Evolutionary conservation across 1,140 invertebrate species (phyloP).

Genomic region (Paraescarpia echinospica): DNA sequence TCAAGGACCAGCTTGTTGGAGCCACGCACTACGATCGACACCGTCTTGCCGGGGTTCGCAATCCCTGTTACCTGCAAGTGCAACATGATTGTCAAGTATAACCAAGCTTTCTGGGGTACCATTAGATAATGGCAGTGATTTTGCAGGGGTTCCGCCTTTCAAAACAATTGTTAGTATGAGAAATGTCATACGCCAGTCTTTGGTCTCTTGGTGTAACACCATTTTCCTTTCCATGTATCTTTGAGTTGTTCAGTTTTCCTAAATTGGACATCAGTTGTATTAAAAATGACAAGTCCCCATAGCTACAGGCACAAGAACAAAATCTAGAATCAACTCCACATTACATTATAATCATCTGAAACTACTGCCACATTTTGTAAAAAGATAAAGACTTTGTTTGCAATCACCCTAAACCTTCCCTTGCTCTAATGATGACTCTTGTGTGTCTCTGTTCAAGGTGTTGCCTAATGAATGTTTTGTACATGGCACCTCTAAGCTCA

Average conservation of each 20-base stretch:
- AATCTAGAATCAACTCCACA: too few relatives aligned
- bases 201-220: neutral
- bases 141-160: neutral
- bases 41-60: slow-evolving; percentile 82
- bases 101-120: neutral
- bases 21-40: slow-evolving; percentile 91
- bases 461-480: too few relatives aligned
- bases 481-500: too few relatives aligned
- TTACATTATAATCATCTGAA: too few relatives aligned
- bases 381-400: too few relatives aligned
- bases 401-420: too few relatives aligned
- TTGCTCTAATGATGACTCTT: too few relatives aligned
- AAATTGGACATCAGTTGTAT: neutral
- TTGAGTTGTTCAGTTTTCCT: neutral
- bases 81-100: slow-evolving; percentile 20
- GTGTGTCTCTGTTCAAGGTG: too few relatives aligned
- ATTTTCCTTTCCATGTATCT: neutral
- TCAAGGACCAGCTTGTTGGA: slow-evolving; percentile 96
- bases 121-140: neutral
- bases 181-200: too few relatives aligned
- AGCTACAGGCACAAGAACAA: neutral
- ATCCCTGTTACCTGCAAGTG: slow-evolving; percentile 79
- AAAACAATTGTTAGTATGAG: neutral
- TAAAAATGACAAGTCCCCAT: neutral
- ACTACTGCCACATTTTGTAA: too few relatives aligned